A percentile compares a stretch with the other conserved stretches of the same genome.
phyloP scores from a whole-genome alignment of 2,888 invertebrate species.

The Drosophila mimica region DNA sequence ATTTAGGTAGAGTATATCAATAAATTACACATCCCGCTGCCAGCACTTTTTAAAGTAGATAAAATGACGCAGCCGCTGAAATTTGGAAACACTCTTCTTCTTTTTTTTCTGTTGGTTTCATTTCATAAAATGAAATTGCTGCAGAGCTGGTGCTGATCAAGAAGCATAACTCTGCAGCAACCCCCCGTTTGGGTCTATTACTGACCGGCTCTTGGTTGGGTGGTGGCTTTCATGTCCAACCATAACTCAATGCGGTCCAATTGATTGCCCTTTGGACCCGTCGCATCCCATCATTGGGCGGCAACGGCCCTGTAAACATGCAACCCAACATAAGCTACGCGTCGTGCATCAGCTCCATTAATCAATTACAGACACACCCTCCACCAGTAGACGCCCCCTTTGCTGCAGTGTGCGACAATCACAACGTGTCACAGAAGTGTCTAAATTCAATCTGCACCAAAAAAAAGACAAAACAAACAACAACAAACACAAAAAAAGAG shows the following conservation, averaged over 20 bases:
- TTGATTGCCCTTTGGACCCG: slow-evolving; percentile 53
- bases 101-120: neutral
- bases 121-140: slow-evolving; percentile 34
- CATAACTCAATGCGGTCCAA: slow-evolving; percentile 65
- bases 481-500: neutral
- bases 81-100: slow-evolving; percentile 21
- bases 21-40: slow-evolving; percentile 75
- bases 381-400: neutral
- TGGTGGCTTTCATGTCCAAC: slow-evolving; percentile 40
- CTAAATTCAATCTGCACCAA: slow-evolving; percentile 55
- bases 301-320: slow-evolving; percentile 51
- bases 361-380: slow-evolving; percentile 79
- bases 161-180: neutral
- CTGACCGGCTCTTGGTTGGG: slow-evolving; percentile 37
- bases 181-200: slow-evolving; percentile 25
- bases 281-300: slow-evolving; percentile 1
- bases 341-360: slow-evolving; percentile 76
- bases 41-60: slow-evolving; percentile 66
- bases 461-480: neutral
- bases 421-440: slow-evolving; percentile 60
- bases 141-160: slow-evolving; percentile 39
- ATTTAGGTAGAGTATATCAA: slow-evolving; percentile 80
- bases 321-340: slow-evolving; percentile 69
- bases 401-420: slow-evolving; percentile 48
- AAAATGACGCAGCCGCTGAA: slow-evolving; percentile 47